phyloP scores from a whole-genome alignment of 2,113 vertebrate species.

The Theristicus caerulescens region DNA sequence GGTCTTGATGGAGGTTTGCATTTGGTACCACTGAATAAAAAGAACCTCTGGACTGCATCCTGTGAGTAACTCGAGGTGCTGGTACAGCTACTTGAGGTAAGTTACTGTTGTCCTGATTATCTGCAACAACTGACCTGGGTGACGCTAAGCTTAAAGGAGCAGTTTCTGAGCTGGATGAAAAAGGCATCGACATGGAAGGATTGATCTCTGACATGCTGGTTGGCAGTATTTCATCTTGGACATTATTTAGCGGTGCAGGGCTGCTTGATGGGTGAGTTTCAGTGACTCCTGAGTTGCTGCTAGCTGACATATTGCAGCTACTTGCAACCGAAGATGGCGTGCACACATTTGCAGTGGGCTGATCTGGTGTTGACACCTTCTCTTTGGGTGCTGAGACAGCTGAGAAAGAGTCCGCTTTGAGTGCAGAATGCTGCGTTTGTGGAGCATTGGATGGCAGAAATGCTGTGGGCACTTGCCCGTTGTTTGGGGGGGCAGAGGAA shows the following conservation, averaged over 20 bases:
- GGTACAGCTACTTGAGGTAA: conserved; percentile 92
- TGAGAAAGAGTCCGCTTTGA: conserved; percentile 82
- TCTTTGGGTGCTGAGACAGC: conserved; percentile 81
- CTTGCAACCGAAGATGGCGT: conserved; percentile 44
- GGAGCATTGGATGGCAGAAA: conserved; percentile 78
- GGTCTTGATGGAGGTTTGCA: conserved; percentile 83
- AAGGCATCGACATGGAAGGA: conserved; percentile 81
- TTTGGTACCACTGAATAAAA: conserved; percentile 89
- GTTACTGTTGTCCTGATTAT: conserved; percentile 87
- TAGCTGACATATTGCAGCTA: conserved; percentile 70
- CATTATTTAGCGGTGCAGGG: conserved; percentile 47
- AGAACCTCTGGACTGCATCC: conserved; percentile 92
- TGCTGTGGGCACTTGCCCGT: conserved; percentile 74
- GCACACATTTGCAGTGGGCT: conserved; percentile 51
- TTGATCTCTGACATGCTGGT: conserved; percentile 74
- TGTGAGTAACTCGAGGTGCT: conserved; percentile 85
- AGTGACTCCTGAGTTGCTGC: conserved; percentile 71
- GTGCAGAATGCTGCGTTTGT: conserved; percentile 74
- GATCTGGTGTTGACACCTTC: conserved; percentile 76
- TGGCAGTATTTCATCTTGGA: conserved; percentile 76
- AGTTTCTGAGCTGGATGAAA: conserved; percentile 84
- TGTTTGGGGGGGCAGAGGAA: conserved; percentile 69
- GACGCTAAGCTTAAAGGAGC: conserved; percentile 78
- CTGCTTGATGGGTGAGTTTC: conserved; percentile 64
- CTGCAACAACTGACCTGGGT: conserved; percentile 79